These are phyloP conservation scores for Tonatia bakeri DNA, from an alignment of 2,113 vertebrate species.

Conservation along the genomic window DNA sequence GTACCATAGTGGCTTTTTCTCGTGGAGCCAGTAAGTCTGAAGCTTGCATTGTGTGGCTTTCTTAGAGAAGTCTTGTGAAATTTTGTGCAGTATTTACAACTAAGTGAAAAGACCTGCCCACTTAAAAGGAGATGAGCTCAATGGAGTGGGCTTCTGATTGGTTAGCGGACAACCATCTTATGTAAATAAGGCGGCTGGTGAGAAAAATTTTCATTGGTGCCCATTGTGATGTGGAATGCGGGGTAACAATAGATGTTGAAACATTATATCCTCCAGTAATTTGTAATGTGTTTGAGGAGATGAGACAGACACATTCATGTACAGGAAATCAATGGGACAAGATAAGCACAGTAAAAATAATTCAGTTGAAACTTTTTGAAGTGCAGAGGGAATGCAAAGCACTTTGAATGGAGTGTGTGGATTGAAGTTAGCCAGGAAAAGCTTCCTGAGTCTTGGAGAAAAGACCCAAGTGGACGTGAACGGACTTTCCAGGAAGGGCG, in stretches of 20 bases:
- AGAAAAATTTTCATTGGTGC: neutral
- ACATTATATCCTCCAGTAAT: neutral
- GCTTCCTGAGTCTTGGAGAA: neutral
- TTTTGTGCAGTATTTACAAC: neutral
- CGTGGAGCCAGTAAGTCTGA: neutral
- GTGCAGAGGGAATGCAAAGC: neutral
- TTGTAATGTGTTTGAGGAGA: neutral
- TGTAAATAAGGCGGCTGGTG: neutral
- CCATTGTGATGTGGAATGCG: neutral
- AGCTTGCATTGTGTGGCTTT: neutral
- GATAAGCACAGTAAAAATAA: neutral
- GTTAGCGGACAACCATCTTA: neutral
- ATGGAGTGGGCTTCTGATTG: neutral
- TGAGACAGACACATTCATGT: neutral
- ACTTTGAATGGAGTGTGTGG: neutral
- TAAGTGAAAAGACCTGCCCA: neutral
- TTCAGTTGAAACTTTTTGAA: neutral
- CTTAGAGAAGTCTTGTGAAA: neutral
- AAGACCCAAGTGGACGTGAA: neutral
- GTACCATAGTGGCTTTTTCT: neutral
- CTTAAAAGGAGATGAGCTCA: neutral
- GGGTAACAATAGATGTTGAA: neutral
- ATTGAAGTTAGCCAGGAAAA: neutral
- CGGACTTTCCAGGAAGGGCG: neutral
- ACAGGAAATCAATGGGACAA: neutral